These are phyloP conservation scores for Morpho achilles DNA, from an alignment of 2,888 invertebrate species.

Conservation along the genomic window DNA sequence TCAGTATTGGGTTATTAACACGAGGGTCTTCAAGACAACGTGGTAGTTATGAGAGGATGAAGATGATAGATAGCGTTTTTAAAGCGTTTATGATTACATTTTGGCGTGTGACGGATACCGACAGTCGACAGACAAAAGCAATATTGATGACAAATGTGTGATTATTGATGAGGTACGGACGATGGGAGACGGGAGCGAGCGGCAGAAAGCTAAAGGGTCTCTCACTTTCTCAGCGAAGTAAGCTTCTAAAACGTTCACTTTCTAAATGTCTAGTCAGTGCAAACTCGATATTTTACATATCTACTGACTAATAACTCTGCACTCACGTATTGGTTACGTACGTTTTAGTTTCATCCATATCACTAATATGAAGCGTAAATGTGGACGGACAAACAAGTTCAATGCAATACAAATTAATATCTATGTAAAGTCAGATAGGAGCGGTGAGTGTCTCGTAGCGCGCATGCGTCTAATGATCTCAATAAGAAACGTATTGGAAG, in stretches of 20 bases:
- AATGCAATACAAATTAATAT: conserved; percentile 39
- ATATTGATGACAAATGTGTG: conserved; percentile 39
- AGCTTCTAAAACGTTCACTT: conserved; percentile 3
- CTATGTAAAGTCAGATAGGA: conserved; percentile 33
- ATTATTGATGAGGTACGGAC: background rate
- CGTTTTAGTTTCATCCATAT: conserved; percentile 21
- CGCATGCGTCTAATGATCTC: conserved; percentile 67
- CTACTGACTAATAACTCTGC: conserved; percentile 27
- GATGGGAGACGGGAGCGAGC: background rate
- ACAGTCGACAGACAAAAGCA: conserved; percentile 33
- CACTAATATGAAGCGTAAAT: conserved; percentile 41
- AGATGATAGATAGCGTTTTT: background rate
- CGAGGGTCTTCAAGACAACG: conserved; percentile 2
- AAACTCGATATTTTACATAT: background rate
- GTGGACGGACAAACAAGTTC: conserved; percentile 60
- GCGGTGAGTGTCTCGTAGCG: conserved; percentile 39
- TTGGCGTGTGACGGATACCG: conserved; percentile 8
- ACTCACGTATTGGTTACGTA: conserved; percentile 7
- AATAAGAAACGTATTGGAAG: conserved; percentile 64
- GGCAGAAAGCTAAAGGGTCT: conserved; percentile 1
- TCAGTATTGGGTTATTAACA: conserved; percentile 3
- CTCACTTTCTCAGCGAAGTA: background rate
- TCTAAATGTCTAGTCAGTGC: conserved; percentile 3
- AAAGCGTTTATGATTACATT: conserved; percentile 1
- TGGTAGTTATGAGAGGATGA: conserved; percentile 6